Percentiles rank a stretch among this genome's conserved stretches.
Evolutionary conservation across 2,113 vertebrate species (phyloP).

Genomic region (Sorex araneus): DNA sequence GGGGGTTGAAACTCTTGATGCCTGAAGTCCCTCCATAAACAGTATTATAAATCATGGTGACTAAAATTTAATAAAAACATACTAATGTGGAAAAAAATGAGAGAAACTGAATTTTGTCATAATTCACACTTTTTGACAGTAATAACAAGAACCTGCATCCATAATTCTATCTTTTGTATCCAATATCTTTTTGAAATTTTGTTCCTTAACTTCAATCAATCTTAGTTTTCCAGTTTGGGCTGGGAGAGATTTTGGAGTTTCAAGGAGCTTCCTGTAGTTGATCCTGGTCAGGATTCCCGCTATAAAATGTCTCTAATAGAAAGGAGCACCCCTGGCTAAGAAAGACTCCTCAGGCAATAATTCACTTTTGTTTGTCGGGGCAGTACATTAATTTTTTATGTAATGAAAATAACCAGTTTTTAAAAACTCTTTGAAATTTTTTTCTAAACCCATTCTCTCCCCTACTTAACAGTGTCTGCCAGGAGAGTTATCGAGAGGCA

Average conservation of each 20-base stretch:
- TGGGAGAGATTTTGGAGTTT: neutral
- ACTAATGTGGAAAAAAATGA: slow-evolving; percentile 1
- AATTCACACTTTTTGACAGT: too few relatives aligned
- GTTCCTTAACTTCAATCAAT: slow-evolving; percentile 12
- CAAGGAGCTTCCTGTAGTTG: neutral
- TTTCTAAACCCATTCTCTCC: slow-evolving; percentile 4
- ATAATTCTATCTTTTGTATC: neutral
- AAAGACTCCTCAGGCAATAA: neutral
- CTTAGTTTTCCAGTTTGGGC: slow-evolving; percentile 10
- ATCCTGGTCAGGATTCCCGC: neutral
- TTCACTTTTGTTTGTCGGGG: slow-evolving; percentile 31
- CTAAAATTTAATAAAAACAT: neutral
- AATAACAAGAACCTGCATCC: neutral
- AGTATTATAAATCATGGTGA: too few relatives aligned
- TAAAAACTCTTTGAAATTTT: neutral
- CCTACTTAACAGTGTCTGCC: slow-evolving; percentile 41
- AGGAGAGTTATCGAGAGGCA: slow-evolving; percentile 32
- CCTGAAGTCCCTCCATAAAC: too few relatives aligned
- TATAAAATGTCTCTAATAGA: neutral
- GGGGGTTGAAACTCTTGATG: too few relatives aligned
- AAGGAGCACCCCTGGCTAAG: neutral
- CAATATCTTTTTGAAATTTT: neutral
- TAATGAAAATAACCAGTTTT: neutral
- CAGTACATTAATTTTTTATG: neutral
- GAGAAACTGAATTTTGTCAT: neutral